phyloP scores from a whole-genome alignment of 2,113 vertebrate species.

The Muntiacus muntjak region DNA sequence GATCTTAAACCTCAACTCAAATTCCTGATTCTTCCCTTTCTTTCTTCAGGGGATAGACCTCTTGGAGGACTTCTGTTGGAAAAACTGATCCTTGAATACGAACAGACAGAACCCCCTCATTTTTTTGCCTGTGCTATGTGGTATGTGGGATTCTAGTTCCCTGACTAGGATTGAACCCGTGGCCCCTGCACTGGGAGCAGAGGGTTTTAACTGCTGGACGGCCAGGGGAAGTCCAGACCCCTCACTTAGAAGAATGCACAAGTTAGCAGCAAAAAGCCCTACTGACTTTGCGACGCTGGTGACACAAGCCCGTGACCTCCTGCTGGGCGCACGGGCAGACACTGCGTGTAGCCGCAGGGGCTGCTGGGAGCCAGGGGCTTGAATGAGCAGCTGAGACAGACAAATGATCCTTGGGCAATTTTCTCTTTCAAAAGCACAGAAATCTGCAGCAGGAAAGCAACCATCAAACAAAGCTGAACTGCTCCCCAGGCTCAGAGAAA shows the following conservation, averaged over 20 bases:
- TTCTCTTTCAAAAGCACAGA: background rate
- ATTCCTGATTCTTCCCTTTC: background rate
- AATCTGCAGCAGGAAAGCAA: background rate
- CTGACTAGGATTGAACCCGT: background rate
- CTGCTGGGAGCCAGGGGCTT: background rate
- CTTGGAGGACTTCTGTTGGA: background rate
- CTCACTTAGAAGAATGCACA: background rate
- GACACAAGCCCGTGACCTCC: background rate
- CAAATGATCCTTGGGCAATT: background rate
- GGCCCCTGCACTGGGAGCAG: background rate
- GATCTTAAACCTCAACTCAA: background rate
- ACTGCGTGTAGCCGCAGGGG: background rate
- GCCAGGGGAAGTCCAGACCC: background rate
- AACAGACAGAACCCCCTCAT: background rate
- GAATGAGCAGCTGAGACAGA: background rate
- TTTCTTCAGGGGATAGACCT: background rate
- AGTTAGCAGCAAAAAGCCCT: background rate
- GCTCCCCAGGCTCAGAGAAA: background rate
- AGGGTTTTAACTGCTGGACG: background rate
- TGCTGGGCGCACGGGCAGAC: fast-evolving
- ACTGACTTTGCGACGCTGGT: too few relatives aligned
- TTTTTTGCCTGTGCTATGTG: background rate
- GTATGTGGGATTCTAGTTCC: background rate
- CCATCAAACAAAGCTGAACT: background rate
- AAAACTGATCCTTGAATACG: background rate